These are phyloP conservation scores for Eucidaris tribuloides DNA, from an alignment of 35 echinoderm and acorn worm species.

Conservation along the genomic window DNA sequence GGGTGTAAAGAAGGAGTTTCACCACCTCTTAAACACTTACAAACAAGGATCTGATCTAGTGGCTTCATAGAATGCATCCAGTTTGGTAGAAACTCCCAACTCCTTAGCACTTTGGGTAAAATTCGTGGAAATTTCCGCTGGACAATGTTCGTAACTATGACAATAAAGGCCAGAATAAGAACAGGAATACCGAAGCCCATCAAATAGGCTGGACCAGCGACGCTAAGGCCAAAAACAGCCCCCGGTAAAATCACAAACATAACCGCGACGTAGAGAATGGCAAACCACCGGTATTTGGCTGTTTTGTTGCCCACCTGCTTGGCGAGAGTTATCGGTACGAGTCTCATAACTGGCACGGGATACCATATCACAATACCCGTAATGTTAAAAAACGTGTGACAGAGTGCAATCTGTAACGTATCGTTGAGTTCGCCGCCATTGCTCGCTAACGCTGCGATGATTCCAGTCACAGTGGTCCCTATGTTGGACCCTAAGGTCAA, in stretches of 20 bases:
- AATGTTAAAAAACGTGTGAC: constrained; percentile 85
- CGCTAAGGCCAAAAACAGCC: constrained; percentile 60
- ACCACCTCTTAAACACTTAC: not conserved
- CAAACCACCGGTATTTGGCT: constrained; percentile 86
- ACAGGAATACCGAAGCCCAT: constrained; percentile 59
- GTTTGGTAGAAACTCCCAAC: constrained; percentile 81
- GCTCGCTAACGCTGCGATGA: constrained; percentile 70
- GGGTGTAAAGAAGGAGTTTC: too few species aligned
- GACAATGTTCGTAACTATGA: constrained; percentile 59
- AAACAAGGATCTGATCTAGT: constrained; percentile 29
- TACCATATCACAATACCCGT: constrained; percentile 81
- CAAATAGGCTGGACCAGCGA: constrained; percentile 52
- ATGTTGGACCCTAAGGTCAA: constrained; percentile 83
- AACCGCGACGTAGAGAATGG: constrained; percentile 55
- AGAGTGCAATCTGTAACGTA: constrained; percentile 70
- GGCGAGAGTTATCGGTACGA: constrained; percentile 50
- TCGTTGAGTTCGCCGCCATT: constrained; percentile 52
- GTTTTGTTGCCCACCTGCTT: constrained; percentile 67
- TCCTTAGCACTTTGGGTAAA: constrained; percentile 47
- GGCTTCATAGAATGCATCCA: constrained; percentile 71
- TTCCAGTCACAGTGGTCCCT: constrained; percentile 76
- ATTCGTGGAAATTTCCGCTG: constrained; percentile 61
- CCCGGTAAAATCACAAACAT: constrained; percentile 76
- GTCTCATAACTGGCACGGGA: constrained; percentile 61
- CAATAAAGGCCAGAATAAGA: constrained; percentile 30